Evolutionary conservation across 1,140 invertebrate species (phyloP).

Genomic region (Glomeris maerens): DNA sequence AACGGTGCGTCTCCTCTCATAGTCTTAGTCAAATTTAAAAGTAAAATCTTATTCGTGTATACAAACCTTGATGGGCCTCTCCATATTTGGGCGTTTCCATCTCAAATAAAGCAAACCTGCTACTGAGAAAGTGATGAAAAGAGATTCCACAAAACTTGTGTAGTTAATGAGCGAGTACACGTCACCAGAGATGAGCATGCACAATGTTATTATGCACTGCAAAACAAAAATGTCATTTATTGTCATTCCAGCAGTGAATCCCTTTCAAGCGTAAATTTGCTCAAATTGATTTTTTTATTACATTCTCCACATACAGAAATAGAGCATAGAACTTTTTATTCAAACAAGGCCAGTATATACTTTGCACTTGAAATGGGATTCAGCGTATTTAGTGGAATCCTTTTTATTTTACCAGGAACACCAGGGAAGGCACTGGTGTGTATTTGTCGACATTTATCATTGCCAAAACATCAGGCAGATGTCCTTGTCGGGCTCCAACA

Average conservation of each 20-base stretch:
- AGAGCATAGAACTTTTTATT: not conserved
- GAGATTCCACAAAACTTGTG: conserved; percentile 77
- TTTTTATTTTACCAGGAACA: conserved; percentile 73
- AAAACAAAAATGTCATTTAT: conserved; percentile 12
- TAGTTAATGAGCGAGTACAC: conserved; percentile 85
- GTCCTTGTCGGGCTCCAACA: conserved; percentile 76
- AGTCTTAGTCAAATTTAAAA: no score
- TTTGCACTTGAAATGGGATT: not conserved
- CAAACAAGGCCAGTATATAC: not conserved
- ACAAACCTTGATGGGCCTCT: conserved; percentile 78
- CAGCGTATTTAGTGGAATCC: conserved; percentile 15
- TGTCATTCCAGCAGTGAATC: no score
- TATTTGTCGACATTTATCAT: conserved; percentile 66
- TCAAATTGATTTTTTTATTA: no score
- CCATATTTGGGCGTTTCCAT: conserved; percentile 60
- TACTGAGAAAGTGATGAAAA: conserved; percentile 80
- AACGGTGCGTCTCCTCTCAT: no score
- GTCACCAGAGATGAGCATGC: conserved; percentile 45
- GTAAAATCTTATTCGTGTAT: conserved; percentile 1
- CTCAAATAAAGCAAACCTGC: conserved; percentile 72
- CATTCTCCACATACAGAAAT: no score
- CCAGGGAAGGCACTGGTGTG: conserved; percentile 69
- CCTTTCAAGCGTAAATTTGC: no score
- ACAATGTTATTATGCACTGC: conserved; percentile 38
- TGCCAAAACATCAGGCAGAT: conserved; percentile 66